Evolutionary conservation across 2,113 vertebrate species (phyloP), one percentile per base, ranked within the genome.

Genomic region (Aplodontia rufa): DNA sequence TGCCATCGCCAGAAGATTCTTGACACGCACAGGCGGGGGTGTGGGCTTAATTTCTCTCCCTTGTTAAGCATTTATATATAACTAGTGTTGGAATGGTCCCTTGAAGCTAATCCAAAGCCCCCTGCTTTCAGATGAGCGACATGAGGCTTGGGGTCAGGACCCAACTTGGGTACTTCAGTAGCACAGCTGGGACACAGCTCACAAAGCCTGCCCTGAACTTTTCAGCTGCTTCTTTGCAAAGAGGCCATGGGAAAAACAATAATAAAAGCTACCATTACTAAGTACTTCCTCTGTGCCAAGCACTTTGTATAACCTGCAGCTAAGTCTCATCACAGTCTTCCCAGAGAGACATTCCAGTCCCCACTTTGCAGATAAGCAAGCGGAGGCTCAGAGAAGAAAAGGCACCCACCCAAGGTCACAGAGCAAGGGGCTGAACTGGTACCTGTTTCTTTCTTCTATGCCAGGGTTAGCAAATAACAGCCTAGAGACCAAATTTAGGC

Each of bases 1-100:
- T 7, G 20, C 45, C 58, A 74, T 45, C 49, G 93, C 96, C 91
- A 87, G 95, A 49, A 94, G 96, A 91, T 66, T 90, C 93, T 62
- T 88, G 97, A 95, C 96, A 97, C 71, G 71, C 88, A 55, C 85
- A 51, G 81, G 51, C 74, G 86, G 91, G 49, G 83, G 37, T 69
- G 58, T 74, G 95, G 81, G 96, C 78, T 72, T 66, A 20, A 83
- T 58, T 45, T 83, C 62, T 51, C 37, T 89, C 74, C n/a, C 78
- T 93, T 71, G 82, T 60, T 93, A 91, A 85, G 87, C 69, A 71
- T 93, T 86, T 82, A 32, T 40, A 17, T 68, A 51, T 30, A 66
- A 76, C 69, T 42, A 35, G 72, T 42, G 60, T 82, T 74, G 81
- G 93, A 84, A 90, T 42, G 47, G 45, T 88, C 78, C 62, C 93